Evolutionary conservation across 1,140 invertebrate genomes (phyloP), one percentile per base, ranked within the genome.

Genomic region (Pollicipes pollicipes): DNA sequence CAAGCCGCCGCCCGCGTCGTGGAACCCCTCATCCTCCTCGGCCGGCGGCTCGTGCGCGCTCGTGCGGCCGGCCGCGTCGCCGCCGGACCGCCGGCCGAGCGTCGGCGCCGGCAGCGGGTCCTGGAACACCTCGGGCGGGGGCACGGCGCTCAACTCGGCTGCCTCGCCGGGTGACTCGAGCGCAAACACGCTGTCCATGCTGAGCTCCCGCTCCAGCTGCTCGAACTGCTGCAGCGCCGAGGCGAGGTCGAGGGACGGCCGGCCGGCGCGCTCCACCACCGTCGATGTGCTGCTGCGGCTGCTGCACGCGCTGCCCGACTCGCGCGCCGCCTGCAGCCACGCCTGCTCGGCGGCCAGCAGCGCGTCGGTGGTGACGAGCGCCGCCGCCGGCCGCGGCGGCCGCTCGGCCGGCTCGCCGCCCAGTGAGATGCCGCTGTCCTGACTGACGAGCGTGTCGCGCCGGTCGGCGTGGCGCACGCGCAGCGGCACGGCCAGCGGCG

Each of bases 401-500:
- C 6, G 10, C 13, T 58, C 45, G 45, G 45, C 21, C 32, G 16
- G 4, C 2, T 58, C 45, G 13, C 45, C 45, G 8, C 45, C 45
- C 2, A 58, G 45, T 21, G 45, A 58, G 45, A 58, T 58, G 45
- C 45, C 45, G 17, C 45, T 58, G 17, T 58, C 45, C 45, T 58
- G 45, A 24, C 45, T 58, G 8, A 58, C 45, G 13, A 58, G 45
- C 45, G 45, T 58, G 13, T 77, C 75, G 3, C 77, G 72, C 4
- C 78, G 79, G 70, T 83, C 83, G 64, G 83, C 84, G 77, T 88
- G 88, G 70, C 85, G 81, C 0, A 92, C 85, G 67, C 86, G 78
- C 64, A 93, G 78, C 75, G 86, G 86, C 68, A 93, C 85, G 63
- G 87, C 88, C 72, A 92, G 85, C 76, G 89, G 89, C 1, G 88